Base-by-base conservation (phyloP, 2,113 vertebrate species). In the Solea senegalensis region DNA sequence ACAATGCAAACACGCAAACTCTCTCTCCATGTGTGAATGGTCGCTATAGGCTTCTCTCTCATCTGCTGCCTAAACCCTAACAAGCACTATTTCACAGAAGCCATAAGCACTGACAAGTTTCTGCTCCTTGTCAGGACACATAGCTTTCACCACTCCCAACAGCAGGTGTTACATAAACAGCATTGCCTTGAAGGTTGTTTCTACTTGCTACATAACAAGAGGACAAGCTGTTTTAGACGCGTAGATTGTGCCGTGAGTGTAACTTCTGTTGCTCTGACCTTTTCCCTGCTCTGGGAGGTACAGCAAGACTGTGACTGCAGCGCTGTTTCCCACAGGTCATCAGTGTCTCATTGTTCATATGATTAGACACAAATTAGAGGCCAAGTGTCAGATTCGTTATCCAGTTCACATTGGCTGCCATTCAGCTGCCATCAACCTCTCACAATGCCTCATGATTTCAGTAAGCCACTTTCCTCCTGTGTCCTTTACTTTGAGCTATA, bases 391-490 rank as follows among this genome's bases (percentile, higher is more conserved):
- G 58, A 71, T 11, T 50, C 9, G 4, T 62, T 49, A 8, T 56
- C 68, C 34, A 53, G 63, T 73, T 28, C 52, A 15, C 53, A 53
- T 55, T 45, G 44, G n/a, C 26, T 15, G 9, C 70, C 77, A 76
- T 75, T 64, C 55, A 52, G 45, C 45, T 26, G 5, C 52, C 54
- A 52, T 72, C 7, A 6, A 56, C 13, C 8, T 34, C 49, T 72
- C 62, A 81, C 72, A 80, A 67, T 67, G 79, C 70, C 74, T 65
- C 57, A 46, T 81, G 75, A 81, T 84, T 68, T 85, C 39, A 65
- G 16, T 2, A 1, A 72, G 57, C 56, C 45, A 41, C 52, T 81
- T 69, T 55, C 26, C 10, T 64, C 41, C 21, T 54, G 28, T 56
- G 26, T 61, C 41, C 43, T 50, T 45, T 9, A 64, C 52, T 48